Conservation (phyloP, 2,113 vertebrate genomes). For the Boleophthalmus pectinirostris region DNA sequence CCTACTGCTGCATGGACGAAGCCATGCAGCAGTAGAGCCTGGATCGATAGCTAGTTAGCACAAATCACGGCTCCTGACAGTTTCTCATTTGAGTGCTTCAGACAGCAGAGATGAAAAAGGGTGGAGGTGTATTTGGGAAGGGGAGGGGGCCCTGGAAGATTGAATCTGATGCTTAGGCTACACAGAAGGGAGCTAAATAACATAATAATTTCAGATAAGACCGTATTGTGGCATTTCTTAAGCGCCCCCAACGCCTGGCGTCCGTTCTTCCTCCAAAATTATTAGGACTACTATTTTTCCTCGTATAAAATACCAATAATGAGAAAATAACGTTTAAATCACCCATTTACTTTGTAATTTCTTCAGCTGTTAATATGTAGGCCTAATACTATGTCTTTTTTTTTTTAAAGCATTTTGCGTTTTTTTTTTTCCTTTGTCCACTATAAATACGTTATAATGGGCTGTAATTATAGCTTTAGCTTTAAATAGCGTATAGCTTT, state of each 20-base stretch:
- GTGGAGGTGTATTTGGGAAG: slow-evolving; percentile 67
- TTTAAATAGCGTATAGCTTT: no score
- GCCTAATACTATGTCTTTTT: neutral
- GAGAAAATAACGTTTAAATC: neutral
- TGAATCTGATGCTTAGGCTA: slow-evolving; percentile 72
- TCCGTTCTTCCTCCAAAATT: slow-evolving; percentile 15
- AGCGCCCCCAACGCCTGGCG: slow-evolving; percentile 53
- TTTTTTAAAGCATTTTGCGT: no score
- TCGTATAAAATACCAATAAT: no score
- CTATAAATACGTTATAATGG: no score
- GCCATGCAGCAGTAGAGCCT: slow-evolving; percentile 78
- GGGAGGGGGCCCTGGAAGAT: slow-evolving; percentile 69
- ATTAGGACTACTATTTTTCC: neutral
- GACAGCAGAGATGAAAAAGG: slow-evolving; percentile 78
- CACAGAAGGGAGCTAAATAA: slow-evolving; percentile 68
- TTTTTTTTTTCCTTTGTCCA: no score
- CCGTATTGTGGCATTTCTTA: slow-evolving; percentile 46
- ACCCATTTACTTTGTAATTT: neutral
- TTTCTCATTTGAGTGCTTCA: slow-evolving; percentile 85
- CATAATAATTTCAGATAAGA: slow-evolving; percentile 72
- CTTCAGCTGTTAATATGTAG: no score
- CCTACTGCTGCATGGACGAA: slow-evolving; percentile 69
- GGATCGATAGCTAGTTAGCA: slow-evolving; percentile 96
- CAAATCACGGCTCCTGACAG: slow-evolving; percentile 90
- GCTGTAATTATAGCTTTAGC: no score